phyloP scores from a whole-genome alignment of 2,797 vertebrate species.

The Lepus oiostolus region DNA sequence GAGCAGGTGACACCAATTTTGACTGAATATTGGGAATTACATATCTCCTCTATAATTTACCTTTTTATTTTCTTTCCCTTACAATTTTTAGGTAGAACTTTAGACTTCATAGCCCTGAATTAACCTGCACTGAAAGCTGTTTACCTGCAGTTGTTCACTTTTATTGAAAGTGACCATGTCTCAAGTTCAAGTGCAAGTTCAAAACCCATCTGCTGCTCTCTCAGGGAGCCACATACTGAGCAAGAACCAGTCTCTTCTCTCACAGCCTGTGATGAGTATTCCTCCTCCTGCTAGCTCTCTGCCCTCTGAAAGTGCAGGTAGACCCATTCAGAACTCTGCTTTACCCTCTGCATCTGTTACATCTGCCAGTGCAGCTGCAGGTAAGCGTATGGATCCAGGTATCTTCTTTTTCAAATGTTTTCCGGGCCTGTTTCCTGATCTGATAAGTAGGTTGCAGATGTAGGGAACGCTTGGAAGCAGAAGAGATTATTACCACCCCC shows the following conservation, averaged over 20 bases:
- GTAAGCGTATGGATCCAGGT: constrained; percentile 85
- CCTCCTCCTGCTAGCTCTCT: constrained; percentile 94
- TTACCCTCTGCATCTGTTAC: constrained; percentile 96
- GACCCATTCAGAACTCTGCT: constrained; percentile 96
- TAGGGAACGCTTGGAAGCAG: constrained; percentile 55
- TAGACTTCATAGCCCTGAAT: constrained; percentile 89
- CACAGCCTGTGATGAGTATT: constrained; percentile 95
- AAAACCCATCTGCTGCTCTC: constrained; percentile 90
- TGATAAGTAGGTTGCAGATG: constrained; percentile 35
- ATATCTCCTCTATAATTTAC: constrained; percentile 82
- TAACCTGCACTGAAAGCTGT: constrained; percentile 88
- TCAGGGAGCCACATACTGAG: constrained; percentile 92
- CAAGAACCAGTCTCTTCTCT: constrained; percentile 90
- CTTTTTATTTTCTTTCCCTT: constrained; percentile 82
- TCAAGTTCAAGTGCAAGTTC: constrained; percentile 97
- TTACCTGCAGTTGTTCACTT: constrained; percentile 87
- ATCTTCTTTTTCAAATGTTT: constrained; percentile 60
- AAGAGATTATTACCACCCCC: background rate
- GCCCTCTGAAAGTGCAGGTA: constrained; percentile 97
- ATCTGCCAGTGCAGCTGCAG: constrained; percentile 94
- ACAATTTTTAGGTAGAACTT: constrained; percentile 90
- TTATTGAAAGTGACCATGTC: constrained; percentile 94
- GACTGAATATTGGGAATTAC: constrained; percentile 75
- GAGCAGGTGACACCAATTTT: constrained; percentile 74
- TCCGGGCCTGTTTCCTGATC: constrained; percentile 64